Percentiles rank a stretch among this genome's conserved stretches.
phyloP scores from a whole-genome alignment of 2,113 vertebrate genomes.

The Malurus alboscapulatus region DNA sequence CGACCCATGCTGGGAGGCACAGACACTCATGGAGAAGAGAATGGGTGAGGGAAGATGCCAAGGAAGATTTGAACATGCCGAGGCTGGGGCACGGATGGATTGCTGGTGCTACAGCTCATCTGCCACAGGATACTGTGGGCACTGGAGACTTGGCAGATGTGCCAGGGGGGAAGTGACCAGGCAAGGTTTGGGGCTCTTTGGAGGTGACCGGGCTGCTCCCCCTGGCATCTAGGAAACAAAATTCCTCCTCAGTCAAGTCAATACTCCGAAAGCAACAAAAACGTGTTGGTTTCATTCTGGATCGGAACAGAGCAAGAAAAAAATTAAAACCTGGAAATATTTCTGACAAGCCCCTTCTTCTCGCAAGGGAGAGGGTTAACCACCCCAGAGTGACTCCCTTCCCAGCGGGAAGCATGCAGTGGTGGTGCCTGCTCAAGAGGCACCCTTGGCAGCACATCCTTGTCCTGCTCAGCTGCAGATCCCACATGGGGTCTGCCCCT shows the following conservation, averaged over 20 bases:
- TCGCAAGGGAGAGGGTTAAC: not conserved
- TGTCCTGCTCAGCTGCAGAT: rapidly evolving
- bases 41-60: not conserved
- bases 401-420: rapidly evolving
- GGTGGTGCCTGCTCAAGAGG: not conserved
- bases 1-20: rapidly evolving
- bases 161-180: not conserved
- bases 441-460: rapidly evolving
- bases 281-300: not conserved
- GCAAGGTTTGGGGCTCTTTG: not conserved
- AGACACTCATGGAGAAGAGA: not conserved
- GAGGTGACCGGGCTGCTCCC: not conserved
- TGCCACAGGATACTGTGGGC: not conserved
- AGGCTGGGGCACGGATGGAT: not conserved
- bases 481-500: not conserved
- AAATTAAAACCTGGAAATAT: not conserved
- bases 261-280: not conserved
- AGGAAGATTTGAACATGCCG: not conserved
- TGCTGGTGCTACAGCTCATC: not conserved
- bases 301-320: not conserved
- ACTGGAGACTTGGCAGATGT: rapidly evolving
- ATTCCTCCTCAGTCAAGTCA: not conserved
- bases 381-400: not conserved
- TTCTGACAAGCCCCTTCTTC: not conserved
- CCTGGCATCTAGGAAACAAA: not conserved